Base-by-base conservation (phyloP, 2,888 invertebrate genomes). In the Acleris literana region DNA sequence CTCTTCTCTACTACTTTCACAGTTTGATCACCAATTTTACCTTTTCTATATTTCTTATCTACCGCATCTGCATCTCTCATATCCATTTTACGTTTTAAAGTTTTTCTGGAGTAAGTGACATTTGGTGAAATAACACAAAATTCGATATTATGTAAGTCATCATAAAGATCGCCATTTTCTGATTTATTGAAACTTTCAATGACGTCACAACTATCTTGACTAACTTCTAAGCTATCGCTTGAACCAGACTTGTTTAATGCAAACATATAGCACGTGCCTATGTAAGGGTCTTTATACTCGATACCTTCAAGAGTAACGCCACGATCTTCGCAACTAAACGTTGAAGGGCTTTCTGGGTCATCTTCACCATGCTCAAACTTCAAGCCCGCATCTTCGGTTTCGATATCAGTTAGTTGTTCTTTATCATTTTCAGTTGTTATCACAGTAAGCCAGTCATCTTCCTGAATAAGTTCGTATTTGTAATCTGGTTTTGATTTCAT, bases 21-120 rank as follows among this genome's bases (percentile, higher is more conserved):
- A 69, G 86, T 84, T 25, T 71, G 6, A 69, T 92, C 88, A 62
- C 91, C 92, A 70, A 87, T 83, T 78, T 88, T 92, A 5, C 85
- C 81, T 77, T 90, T 90, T 70, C 88, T 82, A 58, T 88, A 89
- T 71, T 63, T 65, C 33, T 60, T 61, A 33, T 43, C 60, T 17
- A 58, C n/a, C 11, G 61, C 22, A 51, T 56, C 55, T 13, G 55
- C 44, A 69, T 87, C 84, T 25, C 71, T 63, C 74, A 79, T 76
- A 54, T 82, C 78, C 53, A 75, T 74, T 75, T 89, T 90, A 46
- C 90, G 85, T 76, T 92, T 90, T 48, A 86, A 71, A 17, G 70
- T 67, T 56, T 60, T 74, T 69, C 69, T 79, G 0, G 80, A 78
- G 70, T 90, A 90, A 5, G 90, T 89, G 60, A 71, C 59, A 68